Evolutionary conservation across 2,113 vertebrate species (phyloP), one percentile per base, ranked within the genome.

Genomic region (Colossoma macropomum): DNA sequence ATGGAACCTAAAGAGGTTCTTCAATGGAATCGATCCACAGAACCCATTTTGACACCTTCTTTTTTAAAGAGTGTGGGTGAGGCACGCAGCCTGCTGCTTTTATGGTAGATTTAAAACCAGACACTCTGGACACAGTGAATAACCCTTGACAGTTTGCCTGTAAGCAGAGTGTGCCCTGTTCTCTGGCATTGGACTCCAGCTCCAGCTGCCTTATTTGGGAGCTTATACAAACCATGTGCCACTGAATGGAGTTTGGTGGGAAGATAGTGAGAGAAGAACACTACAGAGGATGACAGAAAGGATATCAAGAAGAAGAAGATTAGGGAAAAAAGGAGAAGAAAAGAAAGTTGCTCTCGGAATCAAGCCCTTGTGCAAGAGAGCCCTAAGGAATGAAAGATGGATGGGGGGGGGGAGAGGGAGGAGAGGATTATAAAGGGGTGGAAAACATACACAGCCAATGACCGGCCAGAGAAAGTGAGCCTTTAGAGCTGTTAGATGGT

Each of bases 151-250:
- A 86, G 84, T 88, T 76, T 89, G 69, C 79, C 88, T 82, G 70
- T 77, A 84, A 71, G 81, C 86, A 63, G 69, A 88, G 28, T 19
- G 91, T 89, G 83, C 87, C 89, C 63, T 54, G 28, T 41, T 62
- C 25, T 68, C 15, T 54, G 21, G 13, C 32, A n/a, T 38, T 21
- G 23, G 56, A 59, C 23, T 59, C 56, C 23, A 34, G 27, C 65
- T 45, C 50, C 54, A 77, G 81, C 92, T 89, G 84, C 92, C 93
- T 93, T 94, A 93, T 93, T 94, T 94, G 93, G 93, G 88, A 62
- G 87, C 84, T 92, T 86, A 89, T 88, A 90, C 89, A 89, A 88
- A 86, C 88, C 86, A 86, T 89, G 89, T 92, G 88, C 90, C 88
- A 86, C 85, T 88, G 88, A 85, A 84, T 89, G 84, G 85, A 86